These are phyloP conservation scores for Dorcus parallelipipedus DNA, from an alignment of 2,888 invertebrate species.

Conservation along the genomic window DNA sequence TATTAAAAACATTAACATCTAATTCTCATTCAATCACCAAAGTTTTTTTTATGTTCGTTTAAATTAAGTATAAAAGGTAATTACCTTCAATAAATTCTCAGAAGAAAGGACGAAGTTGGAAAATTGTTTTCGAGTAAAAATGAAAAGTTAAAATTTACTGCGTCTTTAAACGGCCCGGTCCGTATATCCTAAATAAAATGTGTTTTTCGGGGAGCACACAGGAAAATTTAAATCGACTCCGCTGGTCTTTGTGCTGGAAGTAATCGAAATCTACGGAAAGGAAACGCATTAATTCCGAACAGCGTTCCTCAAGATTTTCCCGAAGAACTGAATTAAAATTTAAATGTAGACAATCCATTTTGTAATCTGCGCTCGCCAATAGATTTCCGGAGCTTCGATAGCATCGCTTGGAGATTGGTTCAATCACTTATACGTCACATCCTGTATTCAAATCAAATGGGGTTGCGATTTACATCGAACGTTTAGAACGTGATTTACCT, in stretches of 20 bases:
- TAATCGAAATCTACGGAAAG: constrained; percentile 2
- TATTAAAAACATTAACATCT: no score
- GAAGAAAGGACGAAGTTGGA: no score
- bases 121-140: not conserved
- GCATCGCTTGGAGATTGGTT: constrained; percentile 38
- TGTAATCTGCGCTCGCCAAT: constrained; percentile 49
- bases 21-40: no score
- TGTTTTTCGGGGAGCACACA: not conserved
- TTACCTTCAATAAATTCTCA: no score
- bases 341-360: constrained; percentile 48
- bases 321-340: constrained; percentile 44
- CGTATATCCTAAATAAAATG: constrained; percentile 17
- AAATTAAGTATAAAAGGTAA: no score
- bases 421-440: constrained; percentile 49
- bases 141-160: constrained; percentile 14
- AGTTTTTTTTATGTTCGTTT: no score
- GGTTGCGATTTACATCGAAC: constrained; percentile 41
- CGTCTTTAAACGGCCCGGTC: constrained; percentile 17
- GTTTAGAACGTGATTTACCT: constrained; percentile 37
- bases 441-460: constrained; percentile 51
- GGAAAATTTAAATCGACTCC: constrained; percentile 18
- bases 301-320: not conserved
- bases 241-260: constrained; percentile 1
- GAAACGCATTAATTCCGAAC: constrained; percentile 4
- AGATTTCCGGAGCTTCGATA: constrained; percentile 43